Evolutionary conservation across 2,797 vertebrate species (phyloP).

Genomic region (Melanotaenia trifasciata): DNA sequence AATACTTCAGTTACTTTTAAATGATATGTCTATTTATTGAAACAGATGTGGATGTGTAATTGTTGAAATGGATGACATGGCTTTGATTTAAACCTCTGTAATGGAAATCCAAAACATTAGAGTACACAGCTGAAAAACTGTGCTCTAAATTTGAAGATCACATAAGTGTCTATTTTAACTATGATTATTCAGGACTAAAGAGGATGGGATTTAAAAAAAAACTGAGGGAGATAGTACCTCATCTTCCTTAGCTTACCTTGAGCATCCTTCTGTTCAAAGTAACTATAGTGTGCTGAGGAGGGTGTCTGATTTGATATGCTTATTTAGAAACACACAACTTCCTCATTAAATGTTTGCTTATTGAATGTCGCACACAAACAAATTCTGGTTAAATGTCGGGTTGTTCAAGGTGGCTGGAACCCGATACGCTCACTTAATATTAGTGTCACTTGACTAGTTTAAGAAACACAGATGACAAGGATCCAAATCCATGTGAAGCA

Average conservation of each 20-base stretch:
- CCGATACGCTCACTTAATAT: slow-evolving; percentile 68
- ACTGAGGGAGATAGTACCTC: slow-evolving; percentile 4
- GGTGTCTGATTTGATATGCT: not conserved
- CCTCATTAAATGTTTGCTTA: slow-evolving; percentile 27
- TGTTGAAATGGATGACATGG: slow-evolving; percentile 40
- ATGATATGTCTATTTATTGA: slow-evolving; percentile 37
- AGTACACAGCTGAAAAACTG: slow-evolving; percentile 23
- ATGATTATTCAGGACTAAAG: slow-evolving; percentile 8
- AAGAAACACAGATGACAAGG: slow-evolving; percentile 68
- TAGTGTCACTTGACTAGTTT: slow-evolving; percentile 69
- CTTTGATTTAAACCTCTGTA: slow-evolving; percentile 46
- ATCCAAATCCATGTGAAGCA: slow-evolving; percentile 63
- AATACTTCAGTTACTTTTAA: slow-evolving; percentile 58
- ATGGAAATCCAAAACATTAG: slow-evolving; percentile 38
- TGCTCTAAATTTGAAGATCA: slow-evolving; percentile 31
- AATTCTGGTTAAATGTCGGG: slow-evolving; percentile 54
- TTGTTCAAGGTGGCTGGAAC: slow-evolving; percentile 63
- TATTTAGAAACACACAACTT: slow-evolving; percentile 7
- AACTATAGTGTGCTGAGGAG: not conserved
- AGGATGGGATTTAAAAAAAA: slow-evolving; percentile 13
- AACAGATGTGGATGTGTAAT: slow-evolving; percentile 38
- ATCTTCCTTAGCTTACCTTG: not conserved
- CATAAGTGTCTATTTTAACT: slow-evolving; percentile 12
- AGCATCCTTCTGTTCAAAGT: not conserved
- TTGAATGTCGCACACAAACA: slow-evolving; percentile 36